These are phyloP conservation scores for Centrocercus urophasianus DNA, from an alignment of 2,113 vertebrate genomes.

Conservation along the genomic window DNA sequence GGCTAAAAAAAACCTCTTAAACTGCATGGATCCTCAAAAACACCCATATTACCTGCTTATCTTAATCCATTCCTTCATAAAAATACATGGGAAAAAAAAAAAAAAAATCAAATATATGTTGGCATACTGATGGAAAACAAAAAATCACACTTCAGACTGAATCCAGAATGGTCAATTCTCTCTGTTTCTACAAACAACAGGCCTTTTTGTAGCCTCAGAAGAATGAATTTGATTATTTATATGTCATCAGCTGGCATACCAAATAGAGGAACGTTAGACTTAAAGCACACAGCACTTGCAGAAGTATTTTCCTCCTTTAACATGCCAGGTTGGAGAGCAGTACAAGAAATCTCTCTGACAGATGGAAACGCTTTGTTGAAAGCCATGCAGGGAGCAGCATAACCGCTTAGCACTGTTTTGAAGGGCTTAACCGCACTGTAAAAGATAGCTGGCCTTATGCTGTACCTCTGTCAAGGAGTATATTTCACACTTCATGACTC, in stretches of 20 bases:
- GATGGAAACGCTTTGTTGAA: neutral
- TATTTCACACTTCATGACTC: constrained; percentile 9
- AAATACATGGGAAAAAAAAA: neutral
- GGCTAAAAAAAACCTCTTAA: neutral
- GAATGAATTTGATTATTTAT: neutral
- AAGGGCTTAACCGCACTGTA: neutral
- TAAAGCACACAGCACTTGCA: neutral
- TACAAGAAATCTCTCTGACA: constrained; percentile 1
- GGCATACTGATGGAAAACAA: neutral
- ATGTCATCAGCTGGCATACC: neutral
- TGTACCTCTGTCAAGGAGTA: neutral
- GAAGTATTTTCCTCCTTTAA: constrained; percentile 6
- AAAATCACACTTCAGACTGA: neutral
- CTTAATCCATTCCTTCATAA: neutral
- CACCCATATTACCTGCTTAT: accelerated
- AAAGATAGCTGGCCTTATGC: neutral
- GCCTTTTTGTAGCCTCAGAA: neutral
- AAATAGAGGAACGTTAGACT: neutral
- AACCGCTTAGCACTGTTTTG: constrained; percentile 34
- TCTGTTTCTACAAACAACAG: neutral
- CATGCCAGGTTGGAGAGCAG: neutral
- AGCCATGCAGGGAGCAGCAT: neutral
- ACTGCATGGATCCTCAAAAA: neutral
- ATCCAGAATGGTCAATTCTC: neutral
- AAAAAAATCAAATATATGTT: neutral